phyloP scores from a whole-genome alignment of 2,113 vertebrate species.

The Propithecus coquereli region DNA sequence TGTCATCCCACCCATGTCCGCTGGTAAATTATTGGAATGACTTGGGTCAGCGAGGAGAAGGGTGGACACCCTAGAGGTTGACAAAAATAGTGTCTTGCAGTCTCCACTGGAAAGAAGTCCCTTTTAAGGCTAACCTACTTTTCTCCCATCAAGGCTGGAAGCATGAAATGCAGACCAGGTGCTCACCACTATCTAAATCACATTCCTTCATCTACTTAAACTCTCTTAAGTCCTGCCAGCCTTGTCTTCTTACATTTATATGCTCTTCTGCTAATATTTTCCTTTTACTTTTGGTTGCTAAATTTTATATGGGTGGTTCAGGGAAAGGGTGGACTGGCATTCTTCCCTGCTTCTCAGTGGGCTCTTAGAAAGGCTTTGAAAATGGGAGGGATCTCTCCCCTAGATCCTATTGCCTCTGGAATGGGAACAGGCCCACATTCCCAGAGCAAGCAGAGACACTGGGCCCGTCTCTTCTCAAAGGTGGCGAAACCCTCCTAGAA shows the following conservation, averaged over 20 bases:
- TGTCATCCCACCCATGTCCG: not conserved
- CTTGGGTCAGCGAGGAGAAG: not conserved
- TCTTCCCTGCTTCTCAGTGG: not conserved
- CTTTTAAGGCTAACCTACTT: constrained; percentile 9
- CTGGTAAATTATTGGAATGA: not conserved
- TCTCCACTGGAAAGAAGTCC: not conserved
- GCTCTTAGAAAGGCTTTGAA: constrained; percentile 1
- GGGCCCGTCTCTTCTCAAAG: not conserved
- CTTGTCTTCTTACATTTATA: not conserved
- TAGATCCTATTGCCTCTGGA: not conserved
- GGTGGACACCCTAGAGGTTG: not conserved
- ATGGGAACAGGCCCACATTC: not conserved
- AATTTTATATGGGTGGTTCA: not conserved
- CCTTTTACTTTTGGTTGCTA: not conserved
- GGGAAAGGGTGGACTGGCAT: not conserved
- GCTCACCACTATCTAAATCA: not conserved
- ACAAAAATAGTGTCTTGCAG: not conserved
- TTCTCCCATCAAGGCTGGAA: not conserved
- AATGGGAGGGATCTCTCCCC: not conserved
- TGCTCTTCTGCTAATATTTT: not conserved
- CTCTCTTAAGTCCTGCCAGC: constrained; percentile 4
- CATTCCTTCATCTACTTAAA: not conserved
- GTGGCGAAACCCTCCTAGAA: not conserved
- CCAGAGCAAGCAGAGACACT: not conserved
- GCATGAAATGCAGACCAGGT: not conserved